Conservation (phyloP, 2,888 invertebrate species). For the Norana najaformis region DNA sequence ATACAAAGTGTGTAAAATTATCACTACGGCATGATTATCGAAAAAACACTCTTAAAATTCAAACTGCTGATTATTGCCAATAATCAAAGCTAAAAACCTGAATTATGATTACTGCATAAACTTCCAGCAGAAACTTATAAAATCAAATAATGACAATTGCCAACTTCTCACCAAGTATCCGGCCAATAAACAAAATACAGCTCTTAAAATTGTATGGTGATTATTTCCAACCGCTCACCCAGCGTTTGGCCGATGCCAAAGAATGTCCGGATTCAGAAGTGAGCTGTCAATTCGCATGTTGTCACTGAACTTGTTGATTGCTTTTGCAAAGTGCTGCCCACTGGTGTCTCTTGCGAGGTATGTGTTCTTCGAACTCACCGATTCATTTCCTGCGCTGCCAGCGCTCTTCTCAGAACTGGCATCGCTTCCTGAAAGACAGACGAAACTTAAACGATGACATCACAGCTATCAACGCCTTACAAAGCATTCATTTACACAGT, state of each 20-base stretch:
- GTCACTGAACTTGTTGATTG: constrained; percentile 49
- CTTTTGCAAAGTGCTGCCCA: constrained; percentile 40
- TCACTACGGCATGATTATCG: too few species aligned
- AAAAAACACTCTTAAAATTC: neutral
- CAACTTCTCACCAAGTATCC: too few species aligned
- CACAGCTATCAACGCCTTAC: neutral
- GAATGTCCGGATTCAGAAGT: constrained; percentile 76
- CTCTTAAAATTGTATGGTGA: too few species aligned
- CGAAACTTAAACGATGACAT: neutral
- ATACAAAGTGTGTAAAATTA: too few species aligned
- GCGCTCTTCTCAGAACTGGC: constrained; percentile 73
- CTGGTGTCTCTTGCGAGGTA: constrained; percentile 72
- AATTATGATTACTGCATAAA: neutral
- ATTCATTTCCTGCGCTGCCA: constrained; percentile 48
- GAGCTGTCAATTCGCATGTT: constrained; percentile 54
- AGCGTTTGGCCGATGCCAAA: constrained; percentile 74
- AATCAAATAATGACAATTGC: too few species aligned
- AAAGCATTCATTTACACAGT: neutral
- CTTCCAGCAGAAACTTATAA: too few species aligned
- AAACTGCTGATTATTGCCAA: neutral
- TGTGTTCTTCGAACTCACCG: constrained; percentile 75
- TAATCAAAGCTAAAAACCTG: neutral
- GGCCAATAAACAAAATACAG: too few species aligned
- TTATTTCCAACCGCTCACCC: constrained; percentile 50
- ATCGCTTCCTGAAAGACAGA: constrained; percentile 51